Base-by-base conservation (phyloP, 2,888 invertebrate species). In the Shargacucullia verbasci region DNA sequence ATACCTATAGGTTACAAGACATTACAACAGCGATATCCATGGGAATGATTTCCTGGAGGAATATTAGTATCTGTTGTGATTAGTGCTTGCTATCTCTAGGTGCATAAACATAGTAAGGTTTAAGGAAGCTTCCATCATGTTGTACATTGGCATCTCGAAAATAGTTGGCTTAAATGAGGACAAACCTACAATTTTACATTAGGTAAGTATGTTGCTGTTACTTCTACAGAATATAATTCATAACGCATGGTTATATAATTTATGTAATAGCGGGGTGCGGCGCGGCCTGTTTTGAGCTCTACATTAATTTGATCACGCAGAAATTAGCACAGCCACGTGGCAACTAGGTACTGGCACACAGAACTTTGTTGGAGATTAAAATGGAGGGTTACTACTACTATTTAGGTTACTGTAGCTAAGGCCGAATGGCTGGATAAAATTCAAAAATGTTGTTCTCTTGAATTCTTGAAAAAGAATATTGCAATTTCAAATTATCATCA, bases 111-210 rank as follows among this genome's bases (percentile, higher is more conserved):
- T n/a, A n/a, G n/a, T n/a, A n/a, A 20, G 35, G 29, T 33, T 12
- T 11, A 6, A 60, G 37, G 34, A 34, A 50, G 29, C 12, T 20
- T 29, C 15, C 12, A 14, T 14, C 3, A 33, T 29, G 45, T 48
- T 59, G 37, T 48, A 64, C 64, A 64, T 59, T n/a, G n/a, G 59
- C 59, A 64, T 45, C 59, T 45, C n/a, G n/a, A 48, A 59, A 64
- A 53, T 45, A 64, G 67, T 40, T 13, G 61, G 48, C 45, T 46
- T 31, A 61, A 56, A 61, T 52, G 25, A 47, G 37, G 44, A 38
- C 57, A 35, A 34, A 52, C 13, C 38, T n/a, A n/a, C 40, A 66
- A 20, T 27, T 44, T 29, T 38, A 20, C 14, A 15, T 20, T 20
- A 7, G 27, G 4, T 27, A 27, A 3, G 27, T 43, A 46, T 52